Conservation (phyloP, 2,888 invertebrate species). For the Beris morrisii region DNA sequence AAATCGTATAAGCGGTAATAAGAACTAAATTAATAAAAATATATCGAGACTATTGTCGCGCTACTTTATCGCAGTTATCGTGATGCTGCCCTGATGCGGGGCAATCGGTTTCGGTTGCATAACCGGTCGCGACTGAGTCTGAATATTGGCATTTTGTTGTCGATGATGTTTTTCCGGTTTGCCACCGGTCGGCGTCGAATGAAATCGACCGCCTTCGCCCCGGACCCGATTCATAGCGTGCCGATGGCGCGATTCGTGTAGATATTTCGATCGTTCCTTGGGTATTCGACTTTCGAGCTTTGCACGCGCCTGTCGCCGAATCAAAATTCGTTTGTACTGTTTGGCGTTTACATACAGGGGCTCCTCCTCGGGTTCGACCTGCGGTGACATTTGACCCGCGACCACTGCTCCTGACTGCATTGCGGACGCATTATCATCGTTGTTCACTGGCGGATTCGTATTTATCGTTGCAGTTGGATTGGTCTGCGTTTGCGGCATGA, state of each 20-base stretch:
- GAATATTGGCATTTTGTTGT: conserved; percentile 31
- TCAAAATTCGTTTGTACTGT: conserved; percentile 95
- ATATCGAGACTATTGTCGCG: conserved; percentile 19
- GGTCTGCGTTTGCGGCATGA: conserved; percentile 45
- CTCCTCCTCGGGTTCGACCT: conserved; percentile 74
- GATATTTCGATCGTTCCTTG: conserved; percentile 94
- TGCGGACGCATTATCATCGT: background rate
- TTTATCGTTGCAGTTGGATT: conserved; percentile 40
- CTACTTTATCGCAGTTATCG: conserved; percentile 54
- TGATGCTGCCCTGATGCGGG: conserved; percentile 53
- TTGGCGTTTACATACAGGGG: conserved; percentile 98
- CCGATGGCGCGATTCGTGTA: conserved; percentile 95
- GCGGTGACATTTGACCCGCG: conserved; percentile 30
- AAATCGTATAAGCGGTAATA: conserved; percentile 3
- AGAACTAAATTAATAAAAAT: conserved; percentile 24
- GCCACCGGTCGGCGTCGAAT: conserved; percentile 66
- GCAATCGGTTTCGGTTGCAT: conserved; percentile 54
- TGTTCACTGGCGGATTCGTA: conserved; percentile 41
- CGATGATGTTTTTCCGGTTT: conserved; percentile 32
- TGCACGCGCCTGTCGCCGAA: conserved; percentile 90
- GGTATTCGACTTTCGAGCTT: conserved; percentile 96
- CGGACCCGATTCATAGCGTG: conserved; percentile 97
- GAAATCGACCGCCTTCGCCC: conserved; percentile 95
- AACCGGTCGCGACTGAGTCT: conserved; percentile 35
- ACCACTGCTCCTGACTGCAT: background rate